Evolutionary conservation across 2,797 vertebrate species (phyloP).

Genomic region (Enteromius afrohamiltoni): DNA sequence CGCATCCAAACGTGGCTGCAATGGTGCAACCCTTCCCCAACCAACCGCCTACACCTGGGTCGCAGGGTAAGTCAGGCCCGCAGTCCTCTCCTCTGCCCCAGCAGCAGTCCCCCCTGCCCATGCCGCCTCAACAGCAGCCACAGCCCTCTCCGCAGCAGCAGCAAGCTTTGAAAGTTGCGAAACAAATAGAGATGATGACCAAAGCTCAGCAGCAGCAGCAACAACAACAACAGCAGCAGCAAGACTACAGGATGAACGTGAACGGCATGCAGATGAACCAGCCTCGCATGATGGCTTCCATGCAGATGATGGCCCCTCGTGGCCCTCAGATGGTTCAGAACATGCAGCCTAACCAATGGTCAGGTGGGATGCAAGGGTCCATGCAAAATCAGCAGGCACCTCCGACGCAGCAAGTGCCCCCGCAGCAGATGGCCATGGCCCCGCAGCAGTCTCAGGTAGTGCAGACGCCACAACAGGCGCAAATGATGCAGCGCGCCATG

Average conservation of each 20-base stretch:
- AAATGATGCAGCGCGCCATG: slow-evolving; percentile 76
- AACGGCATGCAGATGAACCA: slow-evolving; percentile 87
- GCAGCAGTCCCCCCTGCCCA: slow-evolving; percentile 87
- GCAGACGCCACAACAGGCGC: slow-evolving; percentile 70
- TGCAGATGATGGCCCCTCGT: slow-evolving; percentile 87
- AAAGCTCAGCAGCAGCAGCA: slow-evolving; percentile 91
- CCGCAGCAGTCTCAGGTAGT: slow-evolving; percentile 74
- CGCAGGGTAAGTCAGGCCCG: slow-evolving; percentile 86
- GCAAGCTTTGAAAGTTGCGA: slow-evolving; percentile 88
- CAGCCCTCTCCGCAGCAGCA: slow-evolving; percentile 72
- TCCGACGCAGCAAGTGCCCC: slow-evolving; percentile 76
- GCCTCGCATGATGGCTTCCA: slow-evolving; percentile 79
- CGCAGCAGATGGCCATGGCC: slow-evolving; percentile 74
- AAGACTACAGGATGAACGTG: slow-evolving; percentile 88
- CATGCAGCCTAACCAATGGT: slow-evolving; percentile 88
- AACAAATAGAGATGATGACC: slow-evolving; percentile 93
- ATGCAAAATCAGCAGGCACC: slow-evolving; percentile 74
- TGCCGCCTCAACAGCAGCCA: slow-evolving; percentile 77
- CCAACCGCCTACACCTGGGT: slow-evolving; percentile 82
- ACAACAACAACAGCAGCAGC: slow-evolving; percentile 86
- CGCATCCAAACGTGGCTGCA: slow-evolving; percentile 84
- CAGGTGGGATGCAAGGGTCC: slow-evolving; percentile 80
- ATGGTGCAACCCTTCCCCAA: slow-evolving; percentile 88
- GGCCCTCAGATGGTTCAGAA: slow-evolving; percentile 84
- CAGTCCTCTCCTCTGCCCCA: slow-evolving; percentile 81